phyloP scores from a whole-genome alignment of 2,797 vertebrate species.

The Semaprochilodus insignis region DNA sequence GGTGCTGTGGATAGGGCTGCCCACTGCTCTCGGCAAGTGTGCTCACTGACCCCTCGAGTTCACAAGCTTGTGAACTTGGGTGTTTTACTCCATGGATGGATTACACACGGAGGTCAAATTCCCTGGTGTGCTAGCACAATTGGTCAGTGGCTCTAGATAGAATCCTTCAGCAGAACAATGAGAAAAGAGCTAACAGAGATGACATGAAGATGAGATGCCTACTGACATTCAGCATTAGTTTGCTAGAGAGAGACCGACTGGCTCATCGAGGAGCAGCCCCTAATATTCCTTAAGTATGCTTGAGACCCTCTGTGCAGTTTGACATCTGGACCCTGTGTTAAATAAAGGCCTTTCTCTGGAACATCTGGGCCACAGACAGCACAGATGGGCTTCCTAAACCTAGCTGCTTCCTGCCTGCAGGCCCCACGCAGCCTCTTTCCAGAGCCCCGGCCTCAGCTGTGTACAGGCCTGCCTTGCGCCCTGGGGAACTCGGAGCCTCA shows the following conservation, averaged over 20 bases:
- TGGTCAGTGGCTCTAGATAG: slow-evolving; percentile 25
- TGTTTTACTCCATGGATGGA: no score
- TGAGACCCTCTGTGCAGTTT: background rate
- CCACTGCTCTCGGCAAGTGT: no score
- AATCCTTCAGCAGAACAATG: slow-evolving; percentile 34
- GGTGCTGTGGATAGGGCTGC: no score
- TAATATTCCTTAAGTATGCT: background rate
- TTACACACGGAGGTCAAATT: no score
- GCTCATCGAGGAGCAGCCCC: background rate
- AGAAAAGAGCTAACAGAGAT: slow-evolving; percentile 15
- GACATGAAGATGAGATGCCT: slow-evolving; percentile 36
- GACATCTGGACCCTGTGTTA: slow-evolving; percentile 34
- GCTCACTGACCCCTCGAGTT: no score
- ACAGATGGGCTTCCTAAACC: slow-evolving; percentile 32
- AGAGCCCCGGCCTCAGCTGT: background rate
- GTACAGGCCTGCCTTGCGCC: background rate
- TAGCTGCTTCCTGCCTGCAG: slow-evolving; percentile 28
- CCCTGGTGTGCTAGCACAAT: no score
- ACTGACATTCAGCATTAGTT: background rate
- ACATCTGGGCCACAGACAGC: slow-evolving; percentile 23
- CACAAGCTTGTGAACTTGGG: no score
- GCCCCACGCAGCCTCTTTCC: background rate
- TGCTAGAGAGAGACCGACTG: background rate
- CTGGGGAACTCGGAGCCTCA: background rate
- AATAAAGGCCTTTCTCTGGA: slow-evolving; percentile 39